Percentiles rank a stretch among this genome's conserved stretches.
Evolutionary conservation across 2,113 vertebrate species (phyloP).

Genomic region (Microcebus jonahi): DNA sequence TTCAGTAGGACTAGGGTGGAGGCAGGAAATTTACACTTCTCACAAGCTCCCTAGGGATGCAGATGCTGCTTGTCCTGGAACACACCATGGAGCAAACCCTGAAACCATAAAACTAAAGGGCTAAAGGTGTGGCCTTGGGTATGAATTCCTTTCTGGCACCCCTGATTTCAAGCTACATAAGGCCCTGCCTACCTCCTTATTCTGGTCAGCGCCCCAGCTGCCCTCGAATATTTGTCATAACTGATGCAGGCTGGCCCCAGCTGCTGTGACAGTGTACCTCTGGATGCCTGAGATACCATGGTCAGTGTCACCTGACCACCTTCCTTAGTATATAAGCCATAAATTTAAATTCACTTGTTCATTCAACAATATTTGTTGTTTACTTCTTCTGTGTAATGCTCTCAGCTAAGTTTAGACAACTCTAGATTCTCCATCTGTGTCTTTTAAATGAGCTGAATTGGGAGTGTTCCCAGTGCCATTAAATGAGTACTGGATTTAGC

Average conservation of each 20-base stretch:
- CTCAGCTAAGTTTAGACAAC: slow-evolving; percentile 30
- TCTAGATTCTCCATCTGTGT: slow-evolving; percentile 25
- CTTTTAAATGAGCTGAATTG: slow-evolving; percentile 54
- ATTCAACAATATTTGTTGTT: slow-evolving; percentile 44
- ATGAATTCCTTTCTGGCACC: not conserved
- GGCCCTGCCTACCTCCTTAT: not conserved
- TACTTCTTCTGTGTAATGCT: slow-evolving; percentile 43
- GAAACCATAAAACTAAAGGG: not conserved
- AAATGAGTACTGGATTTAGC: slow-evolving; percentile 60
- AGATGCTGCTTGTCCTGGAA: not conserved
- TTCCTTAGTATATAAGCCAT: not conserved
- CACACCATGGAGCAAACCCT: not conserved
- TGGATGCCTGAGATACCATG: not conserved
- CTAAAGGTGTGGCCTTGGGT: not conserved
- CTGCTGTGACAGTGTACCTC: slow-evolving; percentile 1
- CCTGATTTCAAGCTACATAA: slow-evolving; percentile 10
- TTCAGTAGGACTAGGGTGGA: not conserved
- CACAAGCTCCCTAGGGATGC: not conserved
- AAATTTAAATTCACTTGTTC: slow-evolving; percentile 35
- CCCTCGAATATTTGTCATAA: not conserved
- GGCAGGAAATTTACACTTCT: slow-evolving; percentile 40
- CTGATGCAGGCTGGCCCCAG: not conserved
- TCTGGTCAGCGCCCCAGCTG: not conserved
- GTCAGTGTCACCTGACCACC: not conserved
- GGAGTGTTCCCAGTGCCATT: slow-evolving; percentile 36